These are phyloP conservation scores for Eupithecia dodoneata DNA, from an alignment of 2,888 invertebrate genomes.

Conservation along the genomic window DNA sequence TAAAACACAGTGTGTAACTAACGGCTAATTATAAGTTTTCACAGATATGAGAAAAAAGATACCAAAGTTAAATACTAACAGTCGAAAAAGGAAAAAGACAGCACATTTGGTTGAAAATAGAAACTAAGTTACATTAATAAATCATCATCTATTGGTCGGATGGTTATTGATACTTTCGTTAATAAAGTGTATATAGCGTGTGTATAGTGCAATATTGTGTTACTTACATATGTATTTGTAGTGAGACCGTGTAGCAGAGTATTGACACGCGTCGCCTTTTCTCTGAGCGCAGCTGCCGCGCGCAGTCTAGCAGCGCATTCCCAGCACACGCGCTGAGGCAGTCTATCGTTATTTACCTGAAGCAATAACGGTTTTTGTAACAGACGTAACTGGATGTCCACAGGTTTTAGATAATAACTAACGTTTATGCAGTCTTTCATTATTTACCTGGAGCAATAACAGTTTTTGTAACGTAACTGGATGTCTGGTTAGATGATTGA, in stretches of 20 bases:
- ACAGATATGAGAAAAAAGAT: too few species aligned
- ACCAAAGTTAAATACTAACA: too few species aligned
- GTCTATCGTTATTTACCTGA: conserved; percentile 57
- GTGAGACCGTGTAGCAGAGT: conserved; percentile 55
- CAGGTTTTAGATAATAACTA: too few species aligned
- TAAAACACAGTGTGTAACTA: too few species aligned
- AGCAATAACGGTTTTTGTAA: not conserved
- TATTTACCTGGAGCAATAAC: conserved; percentile 49
- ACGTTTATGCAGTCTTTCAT: conserved; percentile 52
- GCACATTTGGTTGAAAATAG: too few species aligned
- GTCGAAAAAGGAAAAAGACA: too few species aligned
- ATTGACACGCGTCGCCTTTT: conserved; percentile 57
- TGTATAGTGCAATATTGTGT: not conserved
- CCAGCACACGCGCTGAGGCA: conserved; percentile 64
- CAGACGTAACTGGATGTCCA: not conserved
- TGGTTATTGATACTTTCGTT: too few species aligned
- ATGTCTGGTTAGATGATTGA: not conserved
- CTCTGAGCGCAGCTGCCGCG: conserved; percentile 54
- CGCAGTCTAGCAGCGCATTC: conserved; percentile 63
- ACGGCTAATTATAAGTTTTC: too few species aligned
- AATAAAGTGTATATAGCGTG: too few species aligned
- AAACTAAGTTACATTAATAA: too few species aligned
- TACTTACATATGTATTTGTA: conserved; percentile 60
- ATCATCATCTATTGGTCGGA: too few species aligned
- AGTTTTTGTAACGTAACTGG: not conserved